A percentile compares a stretch with the other conserved stretches of the same genome.
These are phyloP conservation scores for Steinernema khuongi DNA, from an alignment of 1,140 invertebrate genomes.

Conservation along the genomic window DNA sequence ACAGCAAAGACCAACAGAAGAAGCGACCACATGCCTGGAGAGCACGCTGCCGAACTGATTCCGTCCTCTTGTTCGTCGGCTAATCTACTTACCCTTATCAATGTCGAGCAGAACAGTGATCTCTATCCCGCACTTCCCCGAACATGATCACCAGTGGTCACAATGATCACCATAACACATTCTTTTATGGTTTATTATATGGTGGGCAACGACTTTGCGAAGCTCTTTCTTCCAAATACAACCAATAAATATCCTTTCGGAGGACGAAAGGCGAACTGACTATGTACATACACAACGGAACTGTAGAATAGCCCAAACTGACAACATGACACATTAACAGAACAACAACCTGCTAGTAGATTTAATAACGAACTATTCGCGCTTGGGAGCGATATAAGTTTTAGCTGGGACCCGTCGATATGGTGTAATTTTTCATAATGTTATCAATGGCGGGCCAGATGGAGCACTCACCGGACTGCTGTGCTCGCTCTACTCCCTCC, in stretches of 20 bases:
- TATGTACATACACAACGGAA: too few relatives aligned
- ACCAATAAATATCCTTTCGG: not conserved
- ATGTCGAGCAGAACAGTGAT: not conserved
- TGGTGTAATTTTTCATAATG: not conserved
- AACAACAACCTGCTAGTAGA: not conserved
- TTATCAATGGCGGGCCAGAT: not conserved
- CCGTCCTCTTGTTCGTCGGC: not conserved
- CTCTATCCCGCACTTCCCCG: too few relatives aligned
- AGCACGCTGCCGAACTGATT: not conserved
- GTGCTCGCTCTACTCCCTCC: not conserved
- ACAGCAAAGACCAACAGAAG: not conserved
- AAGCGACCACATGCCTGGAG: not conserved
- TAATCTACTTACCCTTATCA: constrained; percentile 1
- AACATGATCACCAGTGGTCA: too few relatives aligned
- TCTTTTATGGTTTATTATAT: not conserved
- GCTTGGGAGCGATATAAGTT: too few relatives aligned
- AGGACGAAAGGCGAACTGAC: too few relatives aligned
- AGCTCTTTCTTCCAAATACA: not conserved
- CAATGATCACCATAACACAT: not conserved
- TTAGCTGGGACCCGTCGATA: not conserved
- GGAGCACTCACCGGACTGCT: not conserved
- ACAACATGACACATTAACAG: not conserved
- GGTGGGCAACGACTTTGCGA: not conserved
- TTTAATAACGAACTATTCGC: too few relatives aligned
- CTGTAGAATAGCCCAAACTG: too few relatives aligned